phyloP scores from a whole-genome alignment of 2,888 invertebrate genomes.

The Oscheius sp. region DNA sequence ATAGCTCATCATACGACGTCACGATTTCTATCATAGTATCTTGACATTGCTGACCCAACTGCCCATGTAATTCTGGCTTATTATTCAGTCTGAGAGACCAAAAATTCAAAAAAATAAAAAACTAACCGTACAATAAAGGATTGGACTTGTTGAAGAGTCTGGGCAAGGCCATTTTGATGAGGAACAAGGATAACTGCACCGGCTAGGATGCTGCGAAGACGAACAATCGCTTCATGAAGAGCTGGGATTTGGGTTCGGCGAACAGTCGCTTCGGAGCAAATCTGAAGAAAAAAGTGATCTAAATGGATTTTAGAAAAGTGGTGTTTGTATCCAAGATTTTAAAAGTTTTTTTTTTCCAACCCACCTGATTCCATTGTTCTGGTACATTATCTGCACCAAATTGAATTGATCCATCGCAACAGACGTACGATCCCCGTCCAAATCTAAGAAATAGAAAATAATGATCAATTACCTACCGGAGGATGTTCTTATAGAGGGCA shows the following conservation, averaged over 20 bases:
- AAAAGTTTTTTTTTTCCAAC: too few relatives aligned
- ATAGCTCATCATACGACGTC: slow-evolving; percentile 62
- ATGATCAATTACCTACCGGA: slow-evolving; percentile 28
- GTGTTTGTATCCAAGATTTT: too few relatives aligned
- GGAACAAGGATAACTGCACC: slow-evolving; percentile 49
- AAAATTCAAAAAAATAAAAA: background rate
- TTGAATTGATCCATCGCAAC: slow-evolving; percentile 67
- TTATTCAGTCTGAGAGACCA: slow-evolving; percentile 10
- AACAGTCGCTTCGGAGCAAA: slow-evolving; percentile 47
- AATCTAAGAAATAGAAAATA: slow-evolving; percentile 46
- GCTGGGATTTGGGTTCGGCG: slow-evolving; percentile 55
- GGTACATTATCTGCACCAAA: slow-evolving; percentile 68
- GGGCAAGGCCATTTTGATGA: slow-evolving; percentile 45
- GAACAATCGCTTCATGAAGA: slow-evolving; percentile 45
- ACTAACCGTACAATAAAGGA: slow-evolving; percentile 39
- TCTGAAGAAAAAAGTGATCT: slow-evolving; percentile 26
- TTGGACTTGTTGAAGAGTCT: slow-evolving; percentile 48
- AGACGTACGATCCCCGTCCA: slow-evolving; percentile 65
- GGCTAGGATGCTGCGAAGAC: slow-evolving; percentile 58
- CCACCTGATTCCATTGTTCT: slow-evolving; percentile 65
- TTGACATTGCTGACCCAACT: slow-evolving; percentile 34
- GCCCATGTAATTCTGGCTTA: slow-evolving; percentile 24
- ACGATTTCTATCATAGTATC: slow-evolving; percentile 48
- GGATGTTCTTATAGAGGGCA: slow-evolving; percentile 46
- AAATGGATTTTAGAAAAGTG: too few relatives aligned